Conservation (phyloP, 2,113 vertebrate genomes). For the Pollachius pollachius region DNA sequence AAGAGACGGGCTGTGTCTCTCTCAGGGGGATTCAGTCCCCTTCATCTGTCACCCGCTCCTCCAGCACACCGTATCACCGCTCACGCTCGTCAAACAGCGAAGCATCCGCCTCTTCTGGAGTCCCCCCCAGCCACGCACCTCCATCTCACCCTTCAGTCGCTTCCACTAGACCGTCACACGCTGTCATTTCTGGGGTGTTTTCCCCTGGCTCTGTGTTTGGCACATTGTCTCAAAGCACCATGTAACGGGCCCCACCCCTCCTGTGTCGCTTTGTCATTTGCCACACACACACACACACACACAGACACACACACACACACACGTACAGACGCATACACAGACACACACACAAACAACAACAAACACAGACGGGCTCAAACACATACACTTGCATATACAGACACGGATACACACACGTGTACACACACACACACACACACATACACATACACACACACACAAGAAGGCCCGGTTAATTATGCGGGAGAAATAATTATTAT, state of each 20-base stretch:
- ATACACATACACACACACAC: no score
- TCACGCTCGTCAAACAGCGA: not conserved
- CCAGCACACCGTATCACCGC: not conserved
- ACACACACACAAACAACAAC: no score
- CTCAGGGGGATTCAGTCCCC: constrained; percentile 24
- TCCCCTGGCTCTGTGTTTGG: constrained; percentile 26
- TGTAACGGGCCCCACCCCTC: constrained; percentile 15
- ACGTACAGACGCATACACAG: no score
- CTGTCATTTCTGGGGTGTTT: constrained; percentile 38
- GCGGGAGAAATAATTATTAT: no score
- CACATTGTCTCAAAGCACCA: constrained; percentile 12
- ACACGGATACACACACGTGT: no score
- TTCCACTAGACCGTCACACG: constrained; percentile 36
- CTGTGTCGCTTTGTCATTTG: constrained; percentile 25
- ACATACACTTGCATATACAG: no score
- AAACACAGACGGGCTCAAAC: no score
- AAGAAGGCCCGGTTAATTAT: no score
- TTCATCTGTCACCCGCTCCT: constrained; percentile 14
- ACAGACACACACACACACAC: no score
- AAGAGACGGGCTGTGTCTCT: constrained; percentile 18
- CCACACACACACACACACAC: no score
- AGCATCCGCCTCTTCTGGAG: not conserved
- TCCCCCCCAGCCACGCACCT: constrained; percentile 1
- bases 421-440: no score
- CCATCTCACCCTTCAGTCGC: constrained; percentile 31